A percentile compares a stretch with the other conserved stretches of the same genome.
Conservation (phyloP, 2,113 vertebrate species). For the Pithys albifrons region DNA sequence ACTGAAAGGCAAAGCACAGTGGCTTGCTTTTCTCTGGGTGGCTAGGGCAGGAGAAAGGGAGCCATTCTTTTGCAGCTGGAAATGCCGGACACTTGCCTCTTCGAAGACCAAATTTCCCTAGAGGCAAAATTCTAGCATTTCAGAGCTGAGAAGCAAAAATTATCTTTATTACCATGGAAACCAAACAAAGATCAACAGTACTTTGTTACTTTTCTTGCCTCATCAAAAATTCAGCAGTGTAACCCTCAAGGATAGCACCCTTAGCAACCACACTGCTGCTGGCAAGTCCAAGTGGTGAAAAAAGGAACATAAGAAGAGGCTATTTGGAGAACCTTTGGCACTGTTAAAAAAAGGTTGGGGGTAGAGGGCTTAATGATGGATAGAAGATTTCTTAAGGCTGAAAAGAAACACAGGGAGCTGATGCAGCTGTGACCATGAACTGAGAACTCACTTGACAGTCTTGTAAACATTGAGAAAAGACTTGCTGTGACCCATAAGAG, state of each 20-base stretch:
- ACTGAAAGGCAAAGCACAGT: rapidly evolving
- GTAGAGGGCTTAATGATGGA: neutral
- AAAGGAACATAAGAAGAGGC: neutral
- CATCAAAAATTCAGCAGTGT: neutral
- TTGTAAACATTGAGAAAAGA: neutral
- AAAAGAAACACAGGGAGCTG: neutral
- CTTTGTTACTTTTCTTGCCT: slow-evolving; percentile 14
- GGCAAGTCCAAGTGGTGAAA: neutral
- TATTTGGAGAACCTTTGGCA: neutral
- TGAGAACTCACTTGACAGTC: neutral
- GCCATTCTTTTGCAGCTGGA: rapidly evolving
- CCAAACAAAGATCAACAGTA: neutral
- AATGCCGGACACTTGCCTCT: neutral
- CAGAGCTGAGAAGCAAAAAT: neutral
- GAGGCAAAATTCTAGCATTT: neutral
- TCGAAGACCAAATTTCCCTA: neutral
- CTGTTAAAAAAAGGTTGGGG: neutral
- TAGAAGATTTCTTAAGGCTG: neutral
- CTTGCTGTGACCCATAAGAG: neutral
- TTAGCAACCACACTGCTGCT: neutral
- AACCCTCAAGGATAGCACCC: neutral
- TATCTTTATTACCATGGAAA: slow-evolving; percentile 23
- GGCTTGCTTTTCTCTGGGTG: neutral
- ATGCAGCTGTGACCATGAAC: neutral
- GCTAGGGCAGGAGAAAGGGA: neutral